Conservation (phyloP, 2,113 vertebrate species). For the Mellivora capensis region DNA sequence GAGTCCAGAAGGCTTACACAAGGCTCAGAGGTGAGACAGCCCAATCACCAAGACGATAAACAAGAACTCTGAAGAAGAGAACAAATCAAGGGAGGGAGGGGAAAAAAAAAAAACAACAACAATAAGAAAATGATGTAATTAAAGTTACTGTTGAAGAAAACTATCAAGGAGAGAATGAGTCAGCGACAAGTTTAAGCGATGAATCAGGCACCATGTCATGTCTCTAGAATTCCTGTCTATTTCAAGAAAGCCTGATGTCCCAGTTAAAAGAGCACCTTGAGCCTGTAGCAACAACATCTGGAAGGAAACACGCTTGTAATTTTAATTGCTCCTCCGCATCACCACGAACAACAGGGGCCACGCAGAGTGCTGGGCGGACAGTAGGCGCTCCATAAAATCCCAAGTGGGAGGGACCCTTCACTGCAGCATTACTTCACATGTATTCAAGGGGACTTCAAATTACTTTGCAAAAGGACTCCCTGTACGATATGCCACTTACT, state of each 20-base stretch:
- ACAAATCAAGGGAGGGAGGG: neutral
- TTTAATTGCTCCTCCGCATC: neutral
- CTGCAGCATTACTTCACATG: neutral
- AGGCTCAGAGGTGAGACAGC: neutral
- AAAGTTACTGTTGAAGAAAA: slow-evolving; percentile 59
- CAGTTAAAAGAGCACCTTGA: slow-evolving; percentile 70
- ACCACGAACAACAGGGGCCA: neutral
- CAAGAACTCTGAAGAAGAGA: neutral
- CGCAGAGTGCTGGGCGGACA: rapidly evolving
- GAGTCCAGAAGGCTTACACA: neutral
- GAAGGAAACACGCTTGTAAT: slow-evolving; percentile 19
- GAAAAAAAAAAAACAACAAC: neutral
- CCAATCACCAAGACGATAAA: neutral
- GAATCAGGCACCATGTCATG: slow-evolving; percentile 59
- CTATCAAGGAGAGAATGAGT: slow-evolving; percentile 62
- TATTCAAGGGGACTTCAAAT: neutral
- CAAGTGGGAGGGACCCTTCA: rapidly evolving
- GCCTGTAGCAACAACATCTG: slow-evolving; percentile 58
- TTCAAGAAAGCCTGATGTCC: slow-evolving; percentile 56
- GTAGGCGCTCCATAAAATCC: neutral
- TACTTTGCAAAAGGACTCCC: neutral
- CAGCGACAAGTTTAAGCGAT: slow-evolving; percentile 16
- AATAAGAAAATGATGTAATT: slow-evolving; percentile 65
- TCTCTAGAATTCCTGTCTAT: slow-evolving; percentile 60
- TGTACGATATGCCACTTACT: neutral